Percentiles rank a stretch among this genome's conserved stretches.
Evolutionary conservation across 2,888 invertebrate genomes (phyloP).

Genomic region (Dorcus parallelipipedus): DNA sequence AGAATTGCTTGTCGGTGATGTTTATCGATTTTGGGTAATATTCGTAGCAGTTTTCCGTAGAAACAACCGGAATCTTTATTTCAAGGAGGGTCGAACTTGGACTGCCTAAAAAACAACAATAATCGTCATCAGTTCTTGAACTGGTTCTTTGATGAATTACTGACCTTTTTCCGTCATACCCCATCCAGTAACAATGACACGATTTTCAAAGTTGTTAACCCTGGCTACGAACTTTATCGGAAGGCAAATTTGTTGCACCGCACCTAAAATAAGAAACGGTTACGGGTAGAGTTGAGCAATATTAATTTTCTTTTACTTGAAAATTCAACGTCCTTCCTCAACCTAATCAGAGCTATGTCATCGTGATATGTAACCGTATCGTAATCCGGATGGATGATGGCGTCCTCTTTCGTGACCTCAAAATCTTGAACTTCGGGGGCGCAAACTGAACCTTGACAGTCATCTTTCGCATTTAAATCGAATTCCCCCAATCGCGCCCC

Average conservation of each 20-base stretch:
- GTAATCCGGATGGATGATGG: conserved; percentile 49
- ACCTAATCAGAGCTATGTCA: conserved; percentile 46
- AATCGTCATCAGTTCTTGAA: not conserved
- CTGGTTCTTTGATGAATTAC: not conserved
- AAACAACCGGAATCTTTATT: conserved; percentile 45
- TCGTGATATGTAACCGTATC: conserved; percentile 35
- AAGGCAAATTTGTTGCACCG: conserved; percentile 6
- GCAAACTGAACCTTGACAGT: conserved; percentile 45
- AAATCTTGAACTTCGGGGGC: conserved; percentile 53
- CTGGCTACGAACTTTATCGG: not conserved
- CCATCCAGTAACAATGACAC: conserved; percentile 8
- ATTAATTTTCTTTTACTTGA: conserved; percentile 21
- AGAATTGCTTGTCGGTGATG: conserved; percentile 50
- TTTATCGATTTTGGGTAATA: conserved; percentile 32
- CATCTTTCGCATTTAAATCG: conserved; percentile 45
- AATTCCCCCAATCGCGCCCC: conserved; percentile 62
- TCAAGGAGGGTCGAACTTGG: conserved; percentile 45
- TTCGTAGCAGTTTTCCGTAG: conserved; percentile 37
- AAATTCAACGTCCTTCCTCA: conserved; percentile 30
- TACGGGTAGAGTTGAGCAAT: too few species aligned
- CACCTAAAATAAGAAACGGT: not conserved
- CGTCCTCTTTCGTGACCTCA: conserved; percentile 45
- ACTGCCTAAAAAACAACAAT: conserved; percentile 25
- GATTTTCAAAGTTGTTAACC: not conserved
- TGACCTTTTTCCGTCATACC: conserved; percentile 9